Conservation (phyloP, 2,888 invertebrate genomes). For the Diaprepes abbreviatus region DNA sequence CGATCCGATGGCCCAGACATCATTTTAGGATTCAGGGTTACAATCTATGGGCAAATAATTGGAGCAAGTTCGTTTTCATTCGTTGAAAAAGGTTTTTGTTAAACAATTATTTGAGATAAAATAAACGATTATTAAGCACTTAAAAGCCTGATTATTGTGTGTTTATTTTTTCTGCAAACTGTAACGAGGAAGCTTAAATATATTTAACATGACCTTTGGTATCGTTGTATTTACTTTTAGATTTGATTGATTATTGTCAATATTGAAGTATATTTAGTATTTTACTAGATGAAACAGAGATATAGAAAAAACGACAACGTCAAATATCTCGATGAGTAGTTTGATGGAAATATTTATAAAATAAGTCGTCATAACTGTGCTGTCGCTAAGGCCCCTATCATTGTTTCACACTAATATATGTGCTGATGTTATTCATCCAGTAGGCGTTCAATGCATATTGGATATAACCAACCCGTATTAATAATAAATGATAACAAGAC, state of each 20-base stretch:
- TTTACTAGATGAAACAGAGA: no score
- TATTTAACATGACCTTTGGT: conserved; percentile 4
- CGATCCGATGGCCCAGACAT: conserved; percentile 24
- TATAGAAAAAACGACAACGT: no score
- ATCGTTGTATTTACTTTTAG: conserved; percentile 1
- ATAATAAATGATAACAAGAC: no score
- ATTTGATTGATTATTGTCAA: conserved; percentile 11
- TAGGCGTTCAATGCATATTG: no score
- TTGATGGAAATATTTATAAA: no score
- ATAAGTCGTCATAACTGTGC: no score
- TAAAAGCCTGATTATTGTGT: conserved; percentile 1
- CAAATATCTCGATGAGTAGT: no score
- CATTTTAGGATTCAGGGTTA: conserved; percentile 27
- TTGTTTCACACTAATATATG: no score
- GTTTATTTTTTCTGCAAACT: conserved; percentile 8
- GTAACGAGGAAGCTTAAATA: conserved; percentile 18
- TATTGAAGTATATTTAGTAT: no score
- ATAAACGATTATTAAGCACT: conserved; percentile 9
- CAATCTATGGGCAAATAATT: conserved; percentile 26
- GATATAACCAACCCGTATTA: no score
- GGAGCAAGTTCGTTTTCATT: conserved; percentile 24
- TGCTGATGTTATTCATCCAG: no score
- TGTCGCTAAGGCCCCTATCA: no score
- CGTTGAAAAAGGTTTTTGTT: conserved; percentile 8
- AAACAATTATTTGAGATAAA: conserved; percentile 23